Evolutionary conservation across 2,797 vertebrate species (phyloP).

Genomic region (Alca torda): DNA sequence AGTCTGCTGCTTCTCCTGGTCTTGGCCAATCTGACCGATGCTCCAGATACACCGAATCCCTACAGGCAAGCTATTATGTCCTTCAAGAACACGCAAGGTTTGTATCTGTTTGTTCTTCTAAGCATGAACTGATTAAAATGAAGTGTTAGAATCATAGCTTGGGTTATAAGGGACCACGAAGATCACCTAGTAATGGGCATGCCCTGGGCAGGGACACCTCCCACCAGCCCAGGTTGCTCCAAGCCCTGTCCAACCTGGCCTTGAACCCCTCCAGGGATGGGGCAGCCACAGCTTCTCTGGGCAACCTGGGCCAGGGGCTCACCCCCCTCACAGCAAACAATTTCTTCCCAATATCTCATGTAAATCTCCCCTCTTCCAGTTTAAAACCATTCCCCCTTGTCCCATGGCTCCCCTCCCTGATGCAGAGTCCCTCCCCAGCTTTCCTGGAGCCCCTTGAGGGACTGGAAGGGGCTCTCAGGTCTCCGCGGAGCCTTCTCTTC

Average conservation of each 20-base stretch:
- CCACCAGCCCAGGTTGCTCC: not conserved
- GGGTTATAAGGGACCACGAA: not conserved
- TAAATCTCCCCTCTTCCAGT: not conserved
- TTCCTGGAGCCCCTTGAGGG: too few species aligned
- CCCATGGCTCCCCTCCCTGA: not conserved
- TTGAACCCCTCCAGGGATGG: too few species aligned
- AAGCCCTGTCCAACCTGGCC: not conserved
- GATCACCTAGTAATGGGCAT: not conserved
- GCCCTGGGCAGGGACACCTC: not conserved
- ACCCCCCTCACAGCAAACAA: too few species aligned
- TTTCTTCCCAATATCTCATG: not conserved
- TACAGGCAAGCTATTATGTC: constrained; percentile 92
- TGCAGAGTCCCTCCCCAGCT: too few species aligned
- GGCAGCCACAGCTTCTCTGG: not conserved
- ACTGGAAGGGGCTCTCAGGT: not conserved
- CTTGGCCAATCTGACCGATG: constrained; percentile 91
- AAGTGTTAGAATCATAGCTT: not conserved
- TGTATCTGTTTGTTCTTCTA: not conserved
- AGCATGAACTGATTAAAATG: not conserved
- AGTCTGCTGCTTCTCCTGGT: constrained; percentile 94
- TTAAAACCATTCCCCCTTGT: not conserved
- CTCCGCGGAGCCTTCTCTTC: not conserved
- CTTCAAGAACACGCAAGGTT: constrained; percentile 98
- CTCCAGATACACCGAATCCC: constrained; percentile 89
- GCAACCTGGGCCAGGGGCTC: too few species aligned